Evolutionary conservation across 2,113 vertebrate genomes (phyloP), one percentile per base, ranked within the genome.

Genomic region (Pachypanchax playfairii): DNA sequence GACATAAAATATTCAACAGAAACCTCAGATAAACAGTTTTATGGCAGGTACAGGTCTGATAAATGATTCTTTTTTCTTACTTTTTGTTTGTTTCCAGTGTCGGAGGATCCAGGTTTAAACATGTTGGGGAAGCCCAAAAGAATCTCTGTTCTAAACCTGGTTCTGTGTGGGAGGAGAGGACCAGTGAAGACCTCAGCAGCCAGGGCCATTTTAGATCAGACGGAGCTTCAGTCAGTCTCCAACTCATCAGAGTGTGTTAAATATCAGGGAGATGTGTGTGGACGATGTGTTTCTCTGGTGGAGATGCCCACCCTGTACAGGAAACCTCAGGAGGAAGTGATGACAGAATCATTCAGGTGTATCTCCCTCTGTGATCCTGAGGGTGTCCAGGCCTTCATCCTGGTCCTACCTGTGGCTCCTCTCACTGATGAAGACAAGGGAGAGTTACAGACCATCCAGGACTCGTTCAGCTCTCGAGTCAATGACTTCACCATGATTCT

Each of bases 131-230:
- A 42, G 10, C 15, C 39, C 2, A 18, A 8, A 20, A 20, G n/a
- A 17, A 17, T 6, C 15, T 3, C n/a, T n/a, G 17, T 2, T 57
- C 0, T 84, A 14, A 83, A 84, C 62, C 56, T 85, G 73, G 70
- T 86, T 21, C 59, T 86, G 55, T 82, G 38, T 75, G 84, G 81
- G 17, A 62, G 56, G 4, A 68, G 33, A 46, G 65, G 18, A 73
- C 38, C 62, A 43, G 51, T 6, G 39, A 82, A 82, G 62, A 62
- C 62, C 2, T 71, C 59, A 48, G 68, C 57, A 59, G 46, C 54
- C 9, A 2, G 70, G 22, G 41, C 42, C 21, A 42, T 83, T 50
- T 35, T 87, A 59, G 63, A 62, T 20, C 1, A 10, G 3, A 72
- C 14, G 28, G 52, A 25, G 35, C 25, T 48, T 50, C 18, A 6